Percentiles rank a stretch among this genome's conserved stretches.
phyloP scores from a whole-genome alignment of 2,888 invertebrate genomes.

The Callimorpha dominula region DNA sequence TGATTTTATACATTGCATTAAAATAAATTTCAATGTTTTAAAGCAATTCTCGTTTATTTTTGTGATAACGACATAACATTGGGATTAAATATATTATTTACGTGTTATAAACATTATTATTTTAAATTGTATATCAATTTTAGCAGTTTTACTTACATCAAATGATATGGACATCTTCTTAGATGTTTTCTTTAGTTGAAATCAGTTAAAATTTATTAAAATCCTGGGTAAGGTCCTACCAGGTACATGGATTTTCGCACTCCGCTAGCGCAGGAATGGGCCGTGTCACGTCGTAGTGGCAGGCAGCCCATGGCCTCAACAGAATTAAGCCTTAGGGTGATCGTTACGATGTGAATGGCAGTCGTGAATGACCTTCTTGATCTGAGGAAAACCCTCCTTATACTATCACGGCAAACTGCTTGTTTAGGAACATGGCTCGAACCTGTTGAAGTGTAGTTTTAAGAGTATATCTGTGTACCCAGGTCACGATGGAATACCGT shows the following conservation, averaged over 20 bases:
- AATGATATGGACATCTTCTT: not conserved
- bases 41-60: not conserved
- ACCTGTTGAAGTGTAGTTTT: too few species aligned
- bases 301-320: too few species aligned
- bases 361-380: not conserved
- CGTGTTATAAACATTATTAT: not conserved
- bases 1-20: not conserved
- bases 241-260: not conserved
- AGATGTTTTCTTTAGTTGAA: not conserved
- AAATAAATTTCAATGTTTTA: not conserved
- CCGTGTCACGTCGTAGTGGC: too few species aligned
- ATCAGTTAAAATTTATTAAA: not conserved
- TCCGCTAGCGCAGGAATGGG: too few species aligned
- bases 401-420: too few species aligned
- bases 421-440: too few species aligned
- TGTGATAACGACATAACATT: not conserved
- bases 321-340: too few species aligned
- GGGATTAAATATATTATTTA: not conserved
- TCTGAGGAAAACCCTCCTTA: not conserved
- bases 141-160: not conserved
- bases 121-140: not conserved
- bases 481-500: not conserved
- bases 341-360: too few species aligned
- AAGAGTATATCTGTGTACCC: too few species aligned
- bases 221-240: too few species aligned